Evolutionary conservation across 2,888 invertebrate genomes (phyloP), one percentile per base, ranked within the genome.

Genomic region (Plebejus anna): DNA sequence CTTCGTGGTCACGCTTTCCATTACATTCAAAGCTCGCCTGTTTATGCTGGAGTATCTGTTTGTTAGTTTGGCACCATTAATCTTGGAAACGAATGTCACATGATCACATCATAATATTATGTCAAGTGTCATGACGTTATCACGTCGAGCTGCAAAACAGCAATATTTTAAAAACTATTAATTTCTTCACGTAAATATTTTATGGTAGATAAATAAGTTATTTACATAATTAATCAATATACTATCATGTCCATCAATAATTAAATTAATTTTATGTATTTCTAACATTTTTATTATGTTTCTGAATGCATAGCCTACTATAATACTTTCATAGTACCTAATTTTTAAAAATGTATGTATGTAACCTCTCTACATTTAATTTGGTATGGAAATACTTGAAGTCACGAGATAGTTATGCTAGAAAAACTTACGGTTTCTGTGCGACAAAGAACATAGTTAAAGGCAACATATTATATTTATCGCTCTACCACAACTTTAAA

Each of bases 1-100:
- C 61, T 75, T 7, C 47, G 61, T 36, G 71, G 76, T 76, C 76
- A 76, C 76, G 76, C 71, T 76, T 76, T 76, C 71, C 76, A 76
- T 71, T 76, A 76, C 36, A n/a, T 70, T 32, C 36, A 71, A 76
- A 71, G 71, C 71, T 55, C 32, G 16, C 42, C 32, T 55, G 28
- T 55, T 51, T 66, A 36, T 13, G 11, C 61, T 28, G 61, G 28
- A 28, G 11, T 61, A 28, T 11, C 4, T 36, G 13, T 61, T 59
- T 59, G 22, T 22, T 59, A 22, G 59, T 55, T 55, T 16, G 4
- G 16, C 16, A 16, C 1, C 1, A 1, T 55, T 55, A 4, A 16
- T 55, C 16, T 55, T 16, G 47, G 47, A 47, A 47, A 47, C 47
- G 9, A 47, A 47, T 47, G 9, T 47, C 47, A 47, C 47, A 47